phyloP scores from a whole-genome alignment of 2,113 vertebrate genomes.

The Apteryx owenii region DNA sequence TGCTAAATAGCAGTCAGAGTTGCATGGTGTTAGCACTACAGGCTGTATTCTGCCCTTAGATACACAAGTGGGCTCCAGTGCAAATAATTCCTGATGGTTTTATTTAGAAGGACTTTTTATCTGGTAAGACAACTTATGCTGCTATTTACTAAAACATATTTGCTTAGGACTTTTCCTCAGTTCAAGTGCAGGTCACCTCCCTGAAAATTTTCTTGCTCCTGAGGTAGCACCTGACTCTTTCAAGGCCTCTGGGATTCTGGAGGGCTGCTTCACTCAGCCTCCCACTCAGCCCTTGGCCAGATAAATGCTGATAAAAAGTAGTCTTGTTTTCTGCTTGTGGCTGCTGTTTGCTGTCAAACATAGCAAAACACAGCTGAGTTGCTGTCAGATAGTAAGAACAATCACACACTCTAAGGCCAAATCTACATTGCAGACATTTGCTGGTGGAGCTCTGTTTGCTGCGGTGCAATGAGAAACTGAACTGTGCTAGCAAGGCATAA shows the following conservation, averaged over 20 bases:
- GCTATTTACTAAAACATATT: background rate
- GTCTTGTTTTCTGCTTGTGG: background rate
- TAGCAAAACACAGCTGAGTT: background rate
- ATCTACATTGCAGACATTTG: background rate
- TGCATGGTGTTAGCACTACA: fast-evolving
- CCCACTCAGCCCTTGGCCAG: background rate
- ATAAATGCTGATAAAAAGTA: background rate
- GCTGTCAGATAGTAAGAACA: background rate
- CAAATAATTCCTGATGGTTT: background rate
- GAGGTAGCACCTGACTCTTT: background rate
- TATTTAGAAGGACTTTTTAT: background rate
- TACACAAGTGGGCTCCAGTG: background rate
- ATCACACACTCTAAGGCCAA: too few relatives aligned
- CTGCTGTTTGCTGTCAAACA: background rate
- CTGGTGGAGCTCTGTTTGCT: background rate
- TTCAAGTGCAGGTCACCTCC: background rate
- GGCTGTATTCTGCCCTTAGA: background rate
- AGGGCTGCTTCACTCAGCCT: background rate
- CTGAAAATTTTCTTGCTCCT: background rate
- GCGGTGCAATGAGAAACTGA: background rate
- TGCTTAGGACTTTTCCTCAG: background rate
- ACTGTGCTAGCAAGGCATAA: background rate
- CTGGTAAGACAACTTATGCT: background rate
- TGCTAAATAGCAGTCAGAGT: background rate
- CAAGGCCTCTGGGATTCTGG: background rate